phyloP scores from a whole-genome alignment of 2,888 invertebrate genomes.

The Stenichneumon culpator region DNA sequence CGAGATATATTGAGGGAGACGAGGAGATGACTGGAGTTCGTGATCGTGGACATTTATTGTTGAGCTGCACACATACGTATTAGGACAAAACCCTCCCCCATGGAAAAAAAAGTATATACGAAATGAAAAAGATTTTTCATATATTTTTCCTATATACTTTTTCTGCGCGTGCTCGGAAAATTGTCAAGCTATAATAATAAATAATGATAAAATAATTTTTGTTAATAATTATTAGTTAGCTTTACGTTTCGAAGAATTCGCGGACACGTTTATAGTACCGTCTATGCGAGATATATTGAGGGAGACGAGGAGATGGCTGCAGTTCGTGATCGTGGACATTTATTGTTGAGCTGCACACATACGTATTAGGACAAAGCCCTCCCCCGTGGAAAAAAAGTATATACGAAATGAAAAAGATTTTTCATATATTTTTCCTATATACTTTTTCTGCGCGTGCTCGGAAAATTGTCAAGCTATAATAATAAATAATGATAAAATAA shows the following conservation, averaged over 20 bases:
- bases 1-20: slow-evolving; percentile 27
- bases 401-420: background rate
- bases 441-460: no score
- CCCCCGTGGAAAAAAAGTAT: background rate
- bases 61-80: background rate
- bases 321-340: slow-evolving; percentile 25
- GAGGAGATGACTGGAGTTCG: background rate
- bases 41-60: slow-evolving; percentile 35
- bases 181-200: background rate
- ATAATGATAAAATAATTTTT: background rate
- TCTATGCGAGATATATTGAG: slow-evolving; percentile 43
- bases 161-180: background rate
- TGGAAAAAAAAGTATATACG: background rate
- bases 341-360: background rate
- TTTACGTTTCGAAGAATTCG: slow-evolving; percentile 45
- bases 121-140: no score
- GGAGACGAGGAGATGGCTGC: background rate
- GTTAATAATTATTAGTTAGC: background rate
- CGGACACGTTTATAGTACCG: slow-evolving; percentile 48
- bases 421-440: no score
- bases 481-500: background rate
- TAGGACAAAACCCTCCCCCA: background rate
- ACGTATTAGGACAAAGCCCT: background rate
- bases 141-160: no score
- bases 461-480: background rate